Base-by-base conservation (phyloP, 2,888 invertebrate species). In the Dexiosoma caninum region DNA sequence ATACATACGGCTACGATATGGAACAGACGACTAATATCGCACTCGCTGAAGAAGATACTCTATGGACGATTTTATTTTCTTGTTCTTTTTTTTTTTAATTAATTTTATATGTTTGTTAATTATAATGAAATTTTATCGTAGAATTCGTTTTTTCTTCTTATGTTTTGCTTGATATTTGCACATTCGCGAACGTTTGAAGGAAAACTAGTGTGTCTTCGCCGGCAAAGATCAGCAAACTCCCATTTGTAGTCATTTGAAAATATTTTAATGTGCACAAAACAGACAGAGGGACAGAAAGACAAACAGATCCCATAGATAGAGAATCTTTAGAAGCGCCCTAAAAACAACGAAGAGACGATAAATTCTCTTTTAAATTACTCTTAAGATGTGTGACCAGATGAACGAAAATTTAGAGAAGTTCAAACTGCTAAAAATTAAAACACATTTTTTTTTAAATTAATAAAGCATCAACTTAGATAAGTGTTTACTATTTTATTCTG, bases 181-280 rank as follows among this genome's bases (percentile, higher is more conserved):
- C 21, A 46, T 40, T 19, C 19, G 42, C 60, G 23, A 37, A 46
- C 69, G 49, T 49, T 35, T 21, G 23, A 60, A 46, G 12, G 64
- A 27, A 64, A 62, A 49, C 44, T 35, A 5, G 62, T 72, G 81
- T 75, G 74, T 60, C 78, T 71, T 66, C 81, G 66, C 78, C 81
- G 81, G 81, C 78, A 66, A 75, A 74, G 78, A 81, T 81, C 78
- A 75, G 57, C 69, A 81, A 78, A 78, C 81, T 81, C 78, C 66
- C 81, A 76, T 71, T 35, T 71, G 70, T 46, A 66, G 78, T 51
- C 64, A 37, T 75, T 59, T 67, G 42, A 69, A 69, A 81, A 53
- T 46, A 19, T 57, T 60, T 62, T 64, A 62, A 71, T 72, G 71
- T 67, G 62, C 55, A 72, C 40, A 67, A 49, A 46, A 71, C 62